These are phyloP conservation scores for Myodes glareolus DNA, from an alignment of 2,113 vertebrate genomes.

Conservation along the genomic window DNA sequence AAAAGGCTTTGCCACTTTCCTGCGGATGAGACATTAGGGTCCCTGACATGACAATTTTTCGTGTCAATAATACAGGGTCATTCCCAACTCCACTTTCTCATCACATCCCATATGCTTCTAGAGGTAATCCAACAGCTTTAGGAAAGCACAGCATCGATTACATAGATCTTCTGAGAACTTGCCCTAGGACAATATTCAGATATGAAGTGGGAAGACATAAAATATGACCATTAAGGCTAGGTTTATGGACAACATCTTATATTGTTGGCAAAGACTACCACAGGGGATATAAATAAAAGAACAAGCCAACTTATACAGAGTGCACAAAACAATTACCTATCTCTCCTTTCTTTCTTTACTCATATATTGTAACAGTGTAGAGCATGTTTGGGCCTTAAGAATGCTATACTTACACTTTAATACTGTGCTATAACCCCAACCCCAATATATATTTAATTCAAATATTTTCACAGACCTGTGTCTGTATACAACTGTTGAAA, in stretches of 20 bases:
- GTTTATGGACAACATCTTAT: background rate
- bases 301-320: background rate
- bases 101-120: background rate
- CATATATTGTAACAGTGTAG: too few species aligned
- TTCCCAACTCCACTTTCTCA: background rate
- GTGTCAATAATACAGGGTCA: background rate
- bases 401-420: background rate
- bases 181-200: background rate
- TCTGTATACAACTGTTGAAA: background rate
- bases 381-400: too few species aligned
- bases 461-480: background rate
- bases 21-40: background rate
- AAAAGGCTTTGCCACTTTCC: background rate
- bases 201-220: background rate
- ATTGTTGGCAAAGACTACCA: background rate
- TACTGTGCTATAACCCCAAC: too few species aligned
- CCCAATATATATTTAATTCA: background rate
- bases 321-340: background rate
- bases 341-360: background rate
- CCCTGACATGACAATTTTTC: background rate
- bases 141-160: background rate
- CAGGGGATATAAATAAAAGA: background rate
- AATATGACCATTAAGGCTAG: background rate
- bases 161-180: background rate
- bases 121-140: background rate